phyloP scores from a whole-genome alignment of 2,797 vertebrate species.

The Phaenicophaeus curvirostris region DNA sequence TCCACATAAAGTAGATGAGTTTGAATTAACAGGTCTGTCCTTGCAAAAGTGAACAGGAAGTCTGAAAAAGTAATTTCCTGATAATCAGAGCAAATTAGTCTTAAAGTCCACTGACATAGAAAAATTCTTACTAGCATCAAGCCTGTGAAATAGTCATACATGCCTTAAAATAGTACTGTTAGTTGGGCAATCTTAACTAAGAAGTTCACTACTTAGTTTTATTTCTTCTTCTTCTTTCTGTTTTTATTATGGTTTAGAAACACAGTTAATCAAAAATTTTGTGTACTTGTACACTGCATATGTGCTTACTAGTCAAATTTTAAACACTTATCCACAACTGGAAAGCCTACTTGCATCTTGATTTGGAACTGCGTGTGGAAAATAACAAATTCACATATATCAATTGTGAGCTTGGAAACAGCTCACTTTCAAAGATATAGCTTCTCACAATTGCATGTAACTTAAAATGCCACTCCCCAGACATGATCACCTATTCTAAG shows the following conservation, averaged over 20 bases:
- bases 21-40: slow-evolving; percentile 85
- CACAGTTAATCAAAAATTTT: neutral
- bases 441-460: neutral
- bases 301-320: neutral
- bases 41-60: slow-evolving; percentile 78
- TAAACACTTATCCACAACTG: neutral
- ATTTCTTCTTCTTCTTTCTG: neutral
- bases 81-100: slow-evolving; percentile 85
- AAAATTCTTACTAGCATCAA: slow-evolving; percentile 84
- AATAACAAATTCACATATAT: neutral
- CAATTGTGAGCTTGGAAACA: neutral
- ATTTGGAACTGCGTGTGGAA: neutral
- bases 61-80: slow-evolving; percentile 82
- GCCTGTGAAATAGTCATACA: slow-evolving; percentile 77
- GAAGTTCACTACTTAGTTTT: neutral
- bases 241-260: neutral
- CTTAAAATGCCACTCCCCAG: neutral
- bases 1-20: slow-evolving; percentile 80
- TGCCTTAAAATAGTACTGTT: slow-evolving; percentile 72
- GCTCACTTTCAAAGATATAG: neutral
- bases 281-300: neutral
- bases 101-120: slow-evolving; percentile 85
- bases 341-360: neutral
- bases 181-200: slow-evolving; percentile 37
- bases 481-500: neutral